phyloP scores from a whole-genome alignment of 1,140 invertebrate genomes.

The Plutomurus gul region DNA sequence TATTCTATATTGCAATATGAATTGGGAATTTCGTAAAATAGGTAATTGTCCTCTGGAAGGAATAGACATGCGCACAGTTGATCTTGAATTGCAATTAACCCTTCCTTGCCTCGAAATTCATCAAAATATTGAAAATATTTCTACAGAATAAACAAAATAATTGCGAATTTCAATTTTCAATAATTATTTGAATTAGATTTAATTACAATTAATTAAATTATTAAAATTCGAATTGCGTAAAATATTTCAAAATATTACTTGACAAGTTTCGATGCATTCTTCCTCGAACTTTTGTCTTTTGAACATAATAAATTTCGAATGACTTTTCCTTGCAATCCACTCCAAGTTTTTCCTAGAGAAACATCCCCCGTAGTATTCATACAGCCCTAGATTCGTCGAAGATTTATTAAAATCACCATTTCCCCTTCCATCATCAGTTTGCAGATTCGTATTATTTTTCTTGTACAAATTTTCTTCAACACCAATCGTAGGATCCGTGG shows the following conservation, averaged over 20 bases:
- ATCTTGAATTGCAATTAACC: background rate
- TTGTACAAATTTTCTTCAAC: too few species aligned
- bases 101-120: background rate
- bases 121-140: background rate
- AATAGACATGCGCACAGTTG: background rate
- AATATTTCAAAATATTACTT: background rate
- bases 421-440: too few species aligned
- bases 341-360: background rate
- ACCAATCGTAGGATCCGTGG: too few species aligned
- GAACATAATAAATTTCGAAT: background rate
- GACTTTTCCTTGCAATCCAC: background rate
- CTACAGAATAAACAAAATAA: too few species aligned
- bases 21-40: background rate
- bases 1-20: background rate
- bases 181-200: background rate
- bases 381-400: background rate
- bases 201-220: background rate
- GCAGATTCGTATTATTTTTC: too few species aligned
- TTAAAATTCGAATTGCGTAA: background rate
- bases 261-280: background rate
- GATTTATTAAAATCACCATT: background rate
- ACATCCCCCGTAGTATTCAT: background rate
- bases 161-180: background rate
- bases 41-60: background rate
- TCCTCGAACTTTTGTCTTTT: background rate